A percentile compares a stretch with the other conserved stretches of the same genome.
Conservation (phyloP, 2,888 invertebrate species). For the Tipula confusa region DNA sequence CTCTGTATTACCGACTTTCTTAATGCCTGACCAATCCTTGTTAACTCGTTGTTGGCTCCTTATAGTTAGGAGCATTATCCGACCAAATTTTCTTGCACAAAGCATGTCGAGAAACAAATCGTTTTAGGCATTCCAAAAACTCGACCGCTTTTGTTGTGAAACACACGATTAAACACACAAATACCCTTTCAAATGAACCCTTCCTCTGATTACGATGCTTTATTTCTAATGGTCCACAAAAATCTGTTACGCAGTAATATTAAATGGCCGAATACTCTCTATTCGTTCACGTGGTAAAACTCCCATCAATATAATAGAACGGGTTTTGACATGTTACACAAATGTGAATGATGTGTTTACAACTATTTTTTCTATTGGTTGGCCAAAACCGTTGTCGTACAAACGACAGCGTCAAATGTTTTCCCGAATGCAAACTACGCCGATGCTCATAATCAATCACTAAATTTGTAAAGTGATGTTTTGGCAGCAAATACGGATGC, state of each 20-base stretch:
- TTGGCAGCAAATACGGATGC: too few species aligned
- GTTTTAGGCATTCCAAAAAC: background rate
- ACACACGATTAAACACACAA: background rate
- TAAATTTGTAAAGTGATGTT: too few species aligned
- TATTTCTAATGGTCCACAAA: background rate
- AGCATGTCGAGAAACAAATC: background rate
- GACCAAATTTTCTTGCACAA: constrained; percentile 29
- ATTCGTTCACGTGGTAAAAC: constrained; percentile 37
- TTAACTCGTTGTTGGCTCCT: too few species aligned
- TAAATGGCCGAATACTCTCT: background rate
- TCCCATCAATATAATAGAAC: constrained; percentile 37
- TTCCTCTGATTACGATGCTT: background rate
- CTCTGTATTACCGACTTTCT: too few species aligned
- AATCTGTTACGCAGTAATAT: too few species aligned
- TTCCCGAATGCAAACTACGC: background rate
- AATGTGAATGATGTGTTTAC: constrained; percentile 30
- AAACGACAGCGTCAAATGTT: too few species aligned
- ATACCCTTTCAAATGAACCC: background rate
- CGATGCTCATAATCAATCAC: too few species aligned
- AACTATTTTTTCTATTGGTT: constrained; percentile 31
- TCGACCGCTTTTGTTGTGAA: constrained; percentile 36
- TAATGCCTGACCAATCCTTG: too few species aligned
- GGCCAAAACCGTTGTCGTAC: constrained; percentile 37
- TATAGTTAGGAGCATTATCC: too few species aligned
- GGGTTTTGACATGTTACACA: constrained; percentile 35